Percentiles rank a stretch among this genome's conserved stretches.
Evolutionary conservation across 2,113 vertebrate genomes (phyloP).

Genomic region (Oryzias celebensis): DNA sequence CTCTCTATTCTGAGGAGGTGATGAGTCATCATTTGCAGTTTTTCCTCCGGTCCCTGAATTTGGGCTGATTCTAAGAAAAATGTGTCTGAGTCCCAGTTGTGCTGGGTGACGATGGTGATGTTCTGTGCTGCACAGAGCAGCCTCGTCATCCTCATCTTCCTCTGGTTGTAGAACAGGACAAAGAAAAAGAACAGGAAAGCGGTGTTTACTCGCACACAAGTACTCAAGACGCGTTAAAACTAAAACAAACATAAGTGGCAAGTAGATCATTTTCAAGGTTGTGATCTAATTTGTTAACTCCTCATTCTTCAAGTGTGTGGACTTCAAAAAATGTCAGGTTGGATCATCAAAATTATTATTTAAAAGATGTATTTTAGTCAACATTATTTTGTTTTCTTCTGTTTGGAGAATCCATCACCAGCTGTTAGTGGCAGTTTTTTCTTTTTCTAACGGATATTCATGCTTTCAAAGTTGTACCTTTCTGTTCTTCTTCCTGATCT

Average conservation of each 20-base stretch:
- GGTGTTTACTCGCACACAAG: constrained; percentile 53
- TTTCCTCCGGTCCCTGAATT: background rate
- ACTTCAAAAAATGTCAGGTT: constrained; percentile 29
- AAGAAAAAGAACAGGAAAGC: constrained; percentile 49
- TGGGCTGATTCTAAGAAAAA: constrained; percentile 17
- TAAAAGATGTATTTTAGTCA: background rate
- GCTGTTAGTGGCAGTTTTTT: constrained; percentile 27
- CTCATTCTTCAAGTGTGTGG: constrained; percentile 5
- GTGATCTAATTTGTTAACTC: constrained; percentile 9
- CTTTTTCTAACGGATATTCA: constrained; percentile 3
- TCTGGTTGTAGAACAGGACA: constrained; percentile 52
- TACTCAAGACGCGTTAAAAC: constrained; percentile 25
- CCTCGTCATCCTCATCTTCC: constrained; percentile 38
- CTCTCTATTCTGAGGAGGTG: constrained; percentile 6
- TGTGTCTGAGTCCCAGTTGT: constrained; percentile 5
- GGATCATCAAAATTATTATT: background rate
- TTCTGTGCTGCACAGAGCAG: constrained; percentile 11
- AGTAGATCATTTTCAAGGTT: background rate
- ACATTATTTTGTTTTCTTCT: constrained; percentile 5
- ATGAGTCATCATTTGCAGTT: background rate
- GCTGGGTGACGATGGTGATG: constrained; percentile 24
- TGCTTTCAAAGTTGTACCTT: constrained; percentile 21
- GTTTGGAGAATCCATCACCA: constrained; percentile 17
- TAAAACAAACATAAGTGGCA: constrained; percentile 21
- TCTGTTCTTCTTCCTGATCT: constrained; percentile 57